Evolutionary conservation across 2,797 vertebrate genomes (phyloP).

Genomic region (Cephalopachus bancanus): DNA sequence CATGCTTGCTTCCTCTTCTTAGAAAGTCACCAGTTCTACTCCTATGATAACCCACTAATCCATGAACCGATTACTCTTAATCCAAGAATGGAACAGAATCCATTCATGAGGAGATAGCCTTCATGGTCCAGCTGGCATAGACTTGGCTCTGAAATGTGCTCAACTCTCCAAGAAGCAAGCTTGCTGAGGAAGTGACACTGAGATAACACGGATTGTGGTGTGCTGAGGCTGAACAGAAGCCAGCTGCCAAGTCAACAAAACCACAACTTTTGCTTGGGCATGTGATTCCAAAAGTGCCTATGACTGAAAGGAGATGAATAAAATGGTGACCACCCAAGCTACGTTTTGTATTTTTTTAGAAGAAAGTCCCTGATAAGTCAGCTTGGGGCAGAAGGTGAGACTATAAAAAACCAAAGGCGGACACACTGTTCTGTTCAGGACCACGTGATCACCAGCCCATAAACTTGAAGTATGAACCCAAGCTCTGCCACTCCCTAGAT

Average conservation of each 20-base stretch:
- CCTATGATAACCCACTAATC: background rate
- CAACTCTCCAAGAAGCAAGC: background rate
- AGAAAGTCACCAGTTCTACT: background rate
- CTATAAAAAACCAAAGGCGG: background rate
- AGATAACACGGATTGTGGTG: background rate
- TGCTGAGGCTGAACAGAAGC: background rate
- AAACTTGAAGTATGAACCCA: background rate
- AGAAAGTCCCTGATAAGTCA: background rate
- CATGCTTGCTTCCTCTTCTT: background rate
- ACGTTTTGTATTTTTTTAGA: constrained; percentile 1
- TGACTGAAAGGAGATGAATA: background rate
- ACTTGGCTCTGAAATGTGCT: background rate
- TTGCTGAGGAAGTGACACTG: background rate
- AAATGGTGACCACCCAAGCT: background rate
- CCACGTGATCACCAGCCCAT: background rate
- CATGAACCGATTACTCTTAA: background rate
- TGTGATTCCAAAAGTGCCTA: background rate
- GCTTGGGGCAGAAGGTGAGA: background rate
- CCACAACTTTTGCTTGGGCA: background rate
- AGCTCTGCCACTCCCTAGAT: background rate
- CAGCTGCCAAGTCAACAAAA: background rate
- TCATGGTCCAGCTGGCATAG: background rate
- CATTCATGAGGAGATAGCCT: too few species aligned
- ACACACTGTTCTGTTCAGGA: background rate
- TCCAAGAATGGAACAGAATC: background rate